These are phyloP conservation scores for Zophobas morio DNA, from an alignment of 1,140 invertebrate species.

Conservation along the genomic window DNA sequence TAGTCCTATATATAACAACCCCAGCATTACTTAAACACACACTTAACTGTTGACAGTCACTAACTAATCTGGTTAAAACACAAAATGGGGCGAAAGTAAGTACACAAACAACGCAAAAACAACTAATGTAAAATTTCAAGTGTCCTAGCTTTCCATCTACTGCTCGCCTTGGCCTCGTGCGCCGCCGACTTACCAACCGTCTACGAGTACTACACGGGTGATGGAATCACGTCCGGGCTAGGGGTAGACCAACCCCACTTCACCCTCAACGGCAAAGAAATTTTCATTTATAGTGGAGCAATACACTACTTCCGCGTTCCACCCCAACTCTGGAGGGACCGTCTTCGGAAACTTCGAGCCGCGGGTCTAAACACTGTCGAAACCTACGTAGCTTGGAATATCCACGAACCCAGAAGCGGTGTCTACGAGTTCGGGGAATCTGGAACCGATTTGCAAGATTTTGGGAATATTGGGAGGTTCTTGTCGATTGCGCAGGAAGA, in stretches of 20 bases:
- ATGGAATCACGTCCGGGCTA: conserved; percentile 53
- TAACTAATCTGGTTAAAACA: too few relatives aligned
- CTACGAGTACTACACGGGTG: conserved; percentile 59
- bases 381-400: conserved; percentile 95
- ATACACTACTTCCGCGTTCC: conserved; percentile 93
- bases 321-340: conserved; percentile 68
- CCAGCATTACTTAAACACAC: too few relatives aligned
- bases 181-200: conserved; percentile 51
- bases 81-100: too few relatives aligned
- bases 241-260: conserved; percentile 52
- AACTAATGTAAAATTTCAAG: neutral
- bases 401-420: conserved; percentile 79
- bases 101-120: too few relatives aligned
- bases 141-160: neutral
- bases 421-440: conserved; percentile 75
- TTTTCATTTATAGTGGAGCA: conserved; percentile 74
- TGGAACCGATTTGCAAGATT: conserved; percentile 79
- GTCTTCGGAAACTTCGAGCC: conserved; percentile 85
- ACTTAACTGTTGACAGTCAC: too few relatives aligned
- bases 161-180: neutral
- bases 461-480: conserved; percentile 74
- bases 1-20: too few relatives aligned
- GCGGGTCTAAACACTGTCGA: conserved; percentile 89
- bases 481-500: conserved; percentile 84
- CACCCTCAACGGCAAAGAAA: conserved; percentile 57